Base-by-base conservation (phyloP, 2,113 vertebrate species). In the Pangasianodon gigas region DNA sequence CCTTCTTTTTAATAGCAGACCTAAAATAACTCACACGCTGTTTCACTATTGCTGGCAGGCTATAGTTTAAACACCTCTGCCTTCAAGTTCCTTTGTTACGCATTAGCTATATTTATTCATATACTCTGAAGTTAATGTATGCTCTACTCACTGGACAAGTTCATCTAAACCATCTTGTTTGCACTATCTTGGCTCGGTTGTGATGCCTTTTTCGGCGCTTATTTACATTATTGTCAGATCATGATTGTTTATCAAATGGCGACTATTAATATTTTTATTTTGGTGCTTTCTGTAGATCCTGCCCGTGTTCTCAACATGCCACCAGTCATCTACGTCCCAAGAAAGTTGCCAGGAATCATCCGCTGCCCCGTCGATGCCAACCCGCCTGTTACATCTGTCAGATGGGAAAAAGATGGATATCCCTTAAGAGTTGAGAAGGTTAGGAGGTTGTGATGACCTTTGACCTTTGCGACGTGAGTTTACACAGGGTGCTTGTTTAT, bases 301-400 rank as follows among this genome's bases (percentile, higher is more conserved):
- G 98, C 98, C 94, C 97, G 98, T 0, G 98, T 99, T 95, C 96
- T 99, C 93, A 99, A 98, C 95, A 99, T 99, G 98, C 98, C 98
- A 89, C 96, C 98, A 0, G 93, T 99, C 92, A 99, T 99, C 93
- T 99, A 99, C 0, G 96, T 98, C 93, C 98, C 98, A 79, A 97
- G 98, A 90, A 98, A 98, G 94, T 97, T 99, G 94, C 98, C 99
- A 0, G 98, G 98, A 93, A 97, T 97, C 90, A 99, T 99, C 94
- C 98, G 98, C 93, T 99, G 98, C 95, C 98, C 98, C 2, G 98
- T 97, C 16, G 98, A 99, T 41, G 98, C 98, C 58, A 98, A 99
- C 95, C 98, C 98, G 0, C 98, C 98, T 0, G 98, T 98, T 91
- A 97, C 95, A 0, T 95, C 97, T 91, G 98, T 99, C 93, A 98